These are phyloP conservation scores for Artibeus lituratus DNA, from an alignment of 2,797 vertebrate genomes.

Conservation along the genomic window DNA sequence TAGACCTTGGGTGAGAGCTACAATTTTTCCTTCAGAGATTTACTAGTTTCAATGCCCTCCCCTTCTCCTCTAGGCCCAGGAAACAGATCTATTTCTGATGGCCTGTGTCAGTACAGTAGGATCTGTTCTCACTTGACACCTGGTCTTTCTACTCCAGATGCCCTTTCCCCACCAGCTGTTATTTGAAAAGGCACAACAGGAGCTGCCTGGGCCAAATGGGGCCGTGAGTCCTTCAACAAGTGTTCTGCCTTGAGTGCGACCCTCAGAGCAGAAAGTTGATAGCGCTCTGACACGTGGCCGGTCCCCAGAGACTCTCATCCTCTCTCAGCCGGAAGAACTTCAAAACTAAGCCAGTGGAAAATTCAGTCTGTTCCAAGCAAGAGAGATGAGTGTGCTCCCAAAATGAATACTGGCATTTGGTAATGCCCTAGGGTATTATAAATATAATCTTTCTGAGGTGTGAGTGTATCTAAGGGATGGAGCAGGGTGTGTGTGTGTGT, in stretches of 20 bases:
- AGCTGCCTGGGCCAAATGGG: neutral
- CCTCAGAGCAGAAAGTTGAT: neutral
- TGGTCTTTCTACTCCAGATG: neutral
- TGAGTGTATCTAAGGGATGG: slow-evolving; percentile 26
- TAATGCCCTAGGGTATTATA: slow-evolving; percentile 19
- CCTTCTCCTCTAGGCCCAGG: neutral
- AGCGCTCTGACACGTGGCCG: slow-evolving; percentile 14
- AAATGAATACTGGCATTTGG: slow-evolving; percentile 63
- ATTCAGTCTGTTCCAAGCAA: slow-evolving; percentile 25
- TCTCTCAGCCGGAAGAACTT: slow-evolving; percentile 22
- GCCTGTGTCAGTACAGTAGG: neutral
- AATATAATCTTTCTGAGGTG: slow-evolving; percentile 58
- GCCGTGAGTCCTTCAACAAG: slow-evolving; percentile 24
- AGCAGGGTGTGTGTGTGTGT: neutral
- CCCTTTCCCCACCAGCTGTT: neutral
- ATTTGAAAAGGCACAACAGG: neutral
- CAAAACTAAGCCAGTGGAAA: slow-evolving; percentile 53
- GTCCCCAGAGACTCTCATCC: neutral
- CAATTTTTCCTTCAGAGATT: slow-evolving; percentile 33
- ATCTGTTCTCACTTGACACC: neutral
- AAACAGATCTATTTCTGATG: slow-evolving; percentile 43
- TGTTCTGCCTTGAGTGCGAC: slow-evolving; percentile 29
- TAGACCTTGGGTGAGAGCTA: slow-evolving; percentile 32
- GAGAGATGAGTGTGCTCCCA: slow-evolving; percentile 53
- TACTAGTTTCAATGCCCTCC: slow-evolving; percentile 18